A percentile compares a stretch with the other conserved stretches of the same genome.
These are phyloP conservation scores for Cotesia glomerata DNA, from an alignment of 1,140 invertebrate species.

Conservation along the genomic window DNA sequence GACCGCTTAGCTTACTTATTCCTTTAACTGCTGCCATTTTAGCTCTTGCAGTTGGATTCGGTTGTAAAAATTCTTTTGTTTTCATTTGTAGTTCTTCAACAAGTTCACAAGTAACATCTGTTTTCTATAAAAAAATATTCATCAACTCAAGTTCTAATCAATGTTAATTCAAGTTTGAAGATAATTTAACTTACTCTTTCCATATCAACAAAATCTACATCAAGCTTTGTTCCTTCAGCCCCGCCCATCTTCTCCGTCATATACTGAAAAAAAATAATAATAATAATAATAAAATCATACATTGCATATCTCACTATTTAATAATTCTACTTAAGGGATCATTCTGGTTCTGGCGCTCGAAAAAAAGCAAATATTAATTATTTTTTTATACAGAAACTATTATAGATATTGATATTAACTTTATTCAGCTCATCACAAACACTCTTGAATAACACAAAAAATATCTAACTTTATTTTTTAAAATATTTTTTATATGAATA, in stretches of 20 bases:
- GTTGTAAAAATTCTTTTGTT: slow-evolving; percentile 98
- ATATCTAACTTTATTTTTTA: too few species aligned
- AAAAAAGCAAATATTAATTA: too few species aligned
- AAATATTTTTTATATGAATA: too few species aligned
- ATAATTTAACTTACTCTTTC: slow-evolving; percentile 81
- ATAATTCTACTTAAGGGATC: neutral
- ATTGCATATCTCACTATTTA: neutral
- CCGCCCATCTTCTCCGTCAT: slow-evolving; percentile 99
- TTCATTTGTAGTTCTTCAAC: slow-evolving; percentile 95
- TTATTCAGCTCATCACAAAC: too few species aligned
- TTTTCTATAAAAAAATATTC: slow-evolving; percentile 75
- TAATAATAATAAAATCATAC: slow-evolving; percentile 22
- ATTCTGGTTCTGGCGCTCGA: too few species aligned
- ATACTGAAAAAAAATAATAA: slow-evolving; percentile 79
- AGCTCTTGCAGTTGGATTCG: slow-evolving; percentile 94
- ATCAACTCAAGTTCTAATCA: too few species aligned
- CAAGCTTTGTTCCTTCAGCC: slow-evolving; percentile 98
- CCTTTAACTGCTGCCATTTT: slow-evolving; percentile 96
- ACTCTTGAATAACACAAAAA: too few species aligned
- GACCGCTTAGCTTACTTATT: slow-evolving; percentile 85
- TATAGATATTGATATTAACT: too few species aligned
- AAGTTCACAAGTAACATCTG: slow-evolving; percentile 92
- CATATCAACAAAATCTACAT: slow-evolving; percentile 98
- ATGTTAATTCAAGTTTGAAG: neutral
- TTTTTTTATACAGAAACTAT: too few species aligned